Evolutionary conservation across 2,888 invertebrate genomes (phyloP), one percentile per base, ranked within the genome.

Genomic region (Nemotelus pantherinus): DNA sequence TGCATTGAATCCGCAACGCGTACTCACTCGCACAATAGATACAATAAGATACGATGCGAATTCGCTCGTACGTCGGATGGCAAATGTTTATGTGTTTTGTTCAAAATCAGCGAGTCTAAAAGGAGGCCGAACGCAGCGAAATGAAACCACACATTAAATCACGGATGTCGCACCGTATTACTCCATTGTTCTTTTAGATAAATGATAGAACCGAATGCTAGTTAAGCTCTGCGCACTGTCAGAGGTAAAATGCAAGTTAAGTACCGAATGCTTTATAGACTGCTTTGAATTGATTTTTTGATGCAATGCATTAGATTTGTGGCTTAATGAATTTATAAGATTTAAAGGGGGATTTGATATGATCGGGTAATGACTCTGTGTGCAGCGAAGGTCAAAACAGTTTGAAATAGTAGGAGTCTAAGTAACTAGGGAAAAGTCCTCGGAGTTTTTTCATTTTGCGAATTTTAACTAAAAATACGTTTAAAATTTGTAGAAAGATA

Each of bases 71-170:
- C 39, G 39, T 70, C 55, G 10, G 39, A 43, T 44, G 44, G 55
- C 25, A 25, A 70, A 43, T 55, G 55, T 70, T 70, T 47, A 63
- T 43, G 39, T 63, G 74, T 74, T 74, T 74, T 74, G 74, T 74
- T 74, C 60, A 74, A 74, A 74, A 57, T 57, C 72, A 72, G 63
- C 74, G 43, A 74, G 25, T 74, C 63, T 50, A 74, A 74, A 70
- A 74, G 74, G 74, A 74, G 74, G 74, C 74, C 74, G 74, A 47
- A 74, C 44, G 74, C 74, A 74, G 39, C 74, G 60, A 60, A 48
- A 63, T 48, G 74, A 74, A 50, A 74, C 74, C 74, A 74, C 74
- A 50, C 74, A 74, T 60, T 74, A 47, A 74, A 74, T 70, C 70
- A 47, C 74, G 74, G 74, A 74, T 74, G 74, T 74, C 74, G 74